Evolutionary conservation across 2,888 invertebrate genomes (phyloP).

Genomic region (Sinotaia quadrata): DNA sequence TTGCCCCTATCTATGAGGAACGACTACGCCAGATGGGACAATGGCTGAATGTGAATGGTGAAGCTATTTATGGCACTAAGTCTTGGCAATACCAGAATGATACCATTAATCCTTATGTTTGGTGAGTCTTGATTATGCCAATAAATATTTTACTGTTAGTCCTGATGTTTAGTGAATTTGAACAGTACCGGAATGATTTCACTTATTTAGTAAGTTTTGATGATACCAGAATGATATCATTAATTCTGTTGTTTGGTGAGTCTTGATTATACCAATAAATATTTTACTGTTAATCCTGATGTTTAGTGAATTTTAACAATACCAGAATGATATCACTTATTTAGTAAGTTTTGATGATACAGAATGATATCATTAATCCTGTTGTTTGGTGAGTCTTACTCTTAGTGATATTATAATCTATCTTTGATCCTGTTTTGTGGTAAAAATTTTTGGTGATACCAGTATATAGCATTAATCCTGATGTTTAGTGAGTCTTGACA

Average conservation of each 20-base stretch:
- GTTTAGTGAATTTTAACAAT: no score
- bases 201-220: conserved; percentile 88
- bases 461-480: neutral
- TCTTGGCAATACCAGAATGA: conserved; percentile 89
- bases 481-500: no score
- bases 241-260: conserved; percentile 82
- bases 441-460: no score
- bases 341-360: conserved; percentile 82
- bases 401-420: no score
- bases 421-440: no score
- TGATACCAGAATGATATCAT: conserved; percentile 82
- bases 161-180: no score
- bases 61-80: conserved; percentile 84
- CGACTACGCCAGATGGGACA: conserved; percentile 83
- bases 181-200: no score
- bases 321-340: no score
- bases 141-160: neutral
- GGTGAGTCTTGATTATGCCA: conserved; percentile 76
- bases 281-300: neutral
- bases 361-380: conserved; percentile 82
- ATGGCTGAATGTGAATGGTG: conserved; percentile 87
- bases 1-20: conserved; percentile 88
- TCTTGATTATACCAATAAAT: neutral
- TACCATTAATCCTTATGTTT: conserved; percentile 79
- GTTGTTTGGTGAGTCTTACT: conserved; percentile 82